Base-by-base conservation (phyloP, 1,140 invertebrate genomes). In the Ditylenchus dipsaci region DNA sequence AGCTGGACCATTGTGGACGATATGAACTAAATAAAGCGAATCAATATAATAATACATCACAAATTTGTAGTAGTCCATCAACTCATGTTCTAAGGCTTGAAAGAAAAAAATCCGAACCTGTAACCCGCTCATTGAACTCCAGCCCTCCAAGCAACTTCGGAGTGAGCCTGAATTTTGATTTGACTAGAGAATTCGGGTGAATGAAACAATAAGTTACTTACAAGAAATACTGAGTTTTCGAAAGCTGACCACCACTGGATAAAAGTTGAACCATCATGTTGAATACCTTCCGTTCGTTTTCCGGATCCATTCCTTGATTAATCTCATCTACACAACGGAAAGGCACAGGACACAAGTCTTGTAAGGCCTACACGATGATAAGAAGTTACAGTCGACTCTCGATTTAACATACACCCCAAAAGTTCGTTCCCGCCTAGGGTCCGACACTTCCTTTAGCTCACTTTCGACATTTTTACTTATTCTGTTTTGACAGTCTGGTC, bases 281-380 rank as follows among this genome's bases (percentile, higher is more conserved):
- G 63, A 80, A 80, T 0, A 80, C 77, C 42, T 72, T 68, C 43
- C 78, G 60, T 60, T 80, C 78, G 58, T 80, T 80, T 1, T 53
- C 67, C 1, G 78, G 79, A 58, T 80, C 78, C 78, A 80, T 80
- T 15, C 78, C 78, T 66, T 80, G 79, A 65, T 80, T 80, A 47
- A 80, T 82, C 61, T 80, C 79, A 38, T 80, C 79, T 19, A 80
- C 72, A 56, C 79, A 82, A 42, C 80, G 64, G 68, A 80, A 80
- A 8, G 79, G 79, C 15, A 82, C 78, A 5, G 70, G 76, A 26
- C 75, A 82, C 1, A 82, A 62, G 47, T 80, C 73, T 67, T 80
- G 79, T 11, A 38, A 38, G 33, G 33, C 33, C n/a, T n/a, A n/a
- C n/a, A n/a, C n/a, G n/a, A n/a, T n/a, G n/a, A n/a, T n/a, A n/a